Evolutionary conservation across 2,797 vertebrate species (phyloP).

Genomic region (Pagetopsis macropterus): DNA sequence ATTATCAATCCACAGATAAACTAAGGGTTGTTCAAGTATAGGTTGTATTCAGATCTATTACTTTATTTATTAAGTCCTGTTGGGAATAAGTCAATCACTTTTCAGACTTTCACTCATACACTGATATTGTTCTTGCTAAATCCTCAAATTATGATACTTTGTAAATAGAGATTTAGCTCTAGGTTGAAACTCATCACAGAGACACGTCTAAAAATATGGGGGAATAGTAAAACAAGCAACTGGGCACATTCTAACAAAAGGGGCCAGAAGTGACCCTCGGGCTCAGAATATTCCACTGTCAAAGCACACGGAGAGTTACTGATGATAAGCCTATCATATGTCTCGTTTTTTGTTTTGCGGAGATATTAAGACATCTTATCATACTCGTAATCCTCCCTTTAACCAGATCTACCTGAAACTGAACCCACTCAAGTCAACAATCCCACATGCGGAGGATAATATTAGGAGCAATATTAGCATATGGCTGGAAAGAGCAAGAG

Average conservation of each 20-base stretch:
- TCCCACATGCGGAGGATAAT: constrained; percentile 43
- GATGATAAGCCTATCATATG: background rate
- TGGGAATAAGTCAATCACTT: background rate
- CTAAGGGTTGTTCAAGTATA: background rate
- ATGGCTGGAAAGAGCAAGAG: constrained; percentile 37
- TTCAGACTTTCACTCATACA: background rate
- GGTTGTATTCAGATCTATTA: background rate
- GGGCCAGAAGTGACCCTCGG: background rate
- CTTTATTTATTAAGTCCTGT: background rate
- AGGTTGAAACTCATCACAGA: too few relatives aligned
- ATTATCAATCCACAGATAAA: background rate
- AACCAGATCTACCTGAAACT: constrained; percentile 17
- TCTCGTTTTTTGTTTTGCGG: background rate
- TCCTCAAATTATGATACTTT: background rate
- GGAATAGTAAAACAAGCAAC: background rate
- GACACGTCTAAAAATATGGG: constrained; percentile 24
- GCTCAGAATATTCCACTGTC: background rate
- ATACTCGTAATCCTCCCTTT: constrained; percentile 12
- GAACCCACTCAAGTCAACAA: constrained; percentile 1
- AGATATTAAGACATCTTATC: background rate
- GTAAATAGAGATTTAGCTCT: too few relatives aligned
- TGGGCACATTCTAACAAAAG: background rate
- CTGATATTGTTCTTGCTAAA: background rate
- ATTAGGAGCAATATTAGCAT: constrained; percentile 44
- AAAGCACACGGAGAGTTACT: too few relatives aligned